A percentile compares a stretch with the other conserved stretches of the same genome.
phyloP scores from a whole-genome alignment of 2,797 vertebrate genomes.

The Hybognathus amarus region DNA sequence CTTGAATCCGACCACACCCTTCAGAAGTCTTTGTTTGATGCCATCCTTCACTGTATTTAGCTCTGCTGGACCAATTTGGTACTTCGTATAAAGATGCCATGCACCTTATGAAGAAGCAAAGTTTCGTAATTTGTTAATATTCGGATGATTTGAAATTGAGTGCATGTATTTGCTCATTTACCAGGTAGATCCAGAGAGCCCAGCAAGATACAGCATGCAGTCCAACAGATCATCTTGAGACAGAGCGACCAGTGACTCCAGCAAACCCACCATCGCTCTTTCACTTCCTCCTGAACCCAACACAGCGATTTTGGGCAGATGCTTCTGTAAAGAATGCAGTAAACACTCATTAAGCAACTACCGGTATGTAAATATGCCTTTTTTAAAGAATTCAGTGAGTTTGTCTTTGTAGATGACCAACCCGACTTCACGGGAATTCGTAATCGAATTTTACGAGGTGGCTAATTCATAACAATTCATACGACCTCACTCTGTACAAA shows the following conservation, averaged over 20 bases:
- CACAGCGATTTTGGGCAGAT: slow-evolving; percentile 53
- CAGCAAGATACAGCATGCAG: slow-evolving; percentile 54
- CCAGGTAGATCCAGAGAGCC: slow-evolving; percentile 61
- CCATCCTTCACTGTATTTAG: slow-evolving; percentile 8
- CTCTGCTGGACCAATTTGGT: slow-evolving; percentile 22
- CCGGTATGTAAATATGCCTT: background rate
- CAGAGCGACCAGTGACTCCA: slow-evolving; percentile 54
- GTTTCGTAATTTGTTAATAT: background rate
- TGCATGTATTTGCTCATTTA: background rate
- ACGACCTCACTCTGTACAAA: no score
- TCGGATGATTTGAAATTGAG: background rate
- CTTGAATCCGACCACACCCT: background rate
- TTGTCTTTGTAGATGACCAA: background rate
- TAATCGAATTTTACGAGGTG: no score
- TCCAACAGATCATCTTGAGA: slow-evolving; percentile 38
- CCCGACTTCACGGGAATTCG: no score
- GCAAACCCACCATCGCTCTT: slow-evolving; percentile 52
- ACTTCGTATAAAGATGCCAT: slow-evolving; percentile 37
- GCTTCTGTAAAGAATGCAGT: slow-evolving; percentile 9
- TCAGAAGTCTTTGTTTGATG: slow-evolving; percentile 11
- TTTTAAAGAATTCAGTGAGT: background rate
- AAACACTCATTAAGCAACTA: background rate
- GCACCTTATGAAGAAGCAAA: slow-evolving; percentile 15
- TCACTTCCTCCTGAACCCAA: slow-evolving; percentile 54
- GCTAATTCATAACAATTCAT: no score